These are phyloP conservation scores for Drosophila fuyamai DNA, from an alignment of 1,140 invertebrate species.

Conservation along the genomic window DNA sequence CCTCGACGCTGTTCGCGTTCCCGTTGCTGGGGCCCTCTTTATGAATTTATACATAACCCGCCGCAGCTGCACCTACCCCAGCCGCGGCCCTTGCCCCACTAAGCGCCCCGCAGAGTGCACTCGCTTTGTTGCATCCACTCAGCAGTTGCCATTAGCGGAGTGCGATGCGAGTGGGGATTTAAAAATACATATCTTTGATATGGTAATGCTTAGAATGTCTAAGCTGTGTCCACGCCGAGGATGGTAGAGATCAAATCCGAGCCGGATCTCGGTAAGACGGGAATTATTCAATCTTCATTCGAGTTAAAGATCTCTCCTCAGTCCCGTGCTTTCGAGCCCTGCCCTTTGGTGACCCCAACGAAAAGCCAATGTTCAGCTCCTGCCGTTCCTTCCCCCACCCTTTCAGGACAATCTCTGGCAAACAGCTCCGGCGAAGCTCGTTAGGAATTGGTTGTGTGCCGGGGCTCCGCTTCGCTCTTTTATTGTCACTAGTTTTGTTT, in stretches of 20 bases:
- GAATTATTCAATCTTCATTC: background rate
- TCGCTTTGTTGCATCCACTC: conserved; percentile 81
- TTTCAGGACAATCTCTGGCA: conserved; percentile 5
- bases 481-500: conserved; percentile 62
- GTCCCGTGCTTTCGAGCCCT: background rate
- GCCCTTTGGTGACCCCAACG: background rate
- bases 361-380: background rate
- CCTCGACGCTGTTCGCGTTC: conserved; percentile 25
- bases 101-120: conserved; percentile 27
- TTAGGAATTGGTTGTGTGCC: conserved; percentile 41
- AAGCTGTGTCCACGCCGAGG: conserved; percentile 3
- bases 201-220: conserved; percentile 34
- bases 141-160: conserved; percentile 67
- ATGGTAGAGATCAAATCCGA: background rate
- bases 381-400: background rate
- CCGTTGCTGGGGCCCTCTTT: conserved; percentile 49
- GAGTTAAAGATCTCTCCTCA: background rate
- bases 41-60: conserved; percentile 72
- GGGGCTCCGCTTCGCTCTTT: conserved; percentile 24
- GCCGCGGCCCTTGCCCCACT: background rate
- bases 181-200: conserved; percentile 30
- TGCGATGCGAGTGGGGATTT: conserved; percentile 22
- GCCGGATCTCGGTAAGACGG: background rate
- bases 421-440: conserved; percentile 24
- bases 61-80: conserved; percentile 28